These are phyloP conservation scores for Brachionus sp. DNA, from an alignment of 1,140 invertebrate genomes.

Conservation along the genomic window DNA sequence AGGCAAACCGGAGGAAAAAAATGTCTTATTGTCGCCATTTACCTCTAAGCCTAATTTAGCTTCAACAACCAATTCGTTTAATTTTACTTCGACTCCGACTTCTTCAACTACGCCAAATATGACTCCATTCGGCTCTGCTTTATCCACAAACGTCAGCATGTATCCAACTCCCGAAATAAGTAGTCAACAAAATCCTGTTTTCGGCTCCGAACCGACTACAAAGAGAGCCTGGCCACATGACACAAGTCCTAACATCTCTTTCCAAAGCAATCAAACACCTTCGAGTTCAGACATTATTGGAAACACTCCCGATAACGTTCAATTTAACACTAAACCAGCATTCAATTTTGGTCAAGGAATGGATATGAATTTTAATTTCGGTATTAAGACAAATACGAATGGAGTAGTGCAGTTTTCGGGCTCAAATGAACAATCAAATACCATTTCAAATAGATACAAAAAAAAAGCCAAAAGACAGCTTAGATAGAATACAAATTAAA, in stretches of 20 bases:
- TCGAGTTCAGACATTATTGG: neutral
- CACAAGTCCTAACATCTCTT: neutral
- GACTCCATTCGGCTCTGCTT: neutral
- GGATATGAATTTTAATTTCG: neutral
- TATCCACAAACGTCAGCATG: neutral
- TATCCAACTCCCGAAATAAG: neutral
- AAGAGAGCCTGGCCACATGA: neutral
- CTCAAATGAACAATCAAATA: neutral
- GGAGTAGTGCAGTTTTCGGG: neutral
- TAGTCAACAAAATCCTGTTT: neutral
- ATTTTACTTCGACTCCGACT: neutral
- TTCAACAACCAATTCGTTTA: neutral
- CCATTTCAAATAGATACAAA: neutral
- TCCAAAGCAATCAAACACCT: neutral
- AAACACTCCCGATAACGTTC: neutral
- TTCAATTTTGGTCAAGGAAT: neutral
- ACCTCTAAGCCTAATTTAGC: neutral
- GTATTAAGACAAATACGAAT: neutral
- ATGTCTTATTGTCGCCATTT: neutral
- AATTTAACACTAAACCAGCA: neutral
- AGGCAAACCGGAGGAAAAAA: no score
- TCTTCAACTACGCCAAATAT: neutral
- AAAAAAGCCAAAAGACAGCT: neutral
- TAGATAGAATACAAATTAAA: neutral
- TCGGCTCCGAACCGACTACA: neutral